phyloP scores from a whole-genome alignment of 2,888 invertebrate species.

The Phrixothrix hirtus region DNA sequence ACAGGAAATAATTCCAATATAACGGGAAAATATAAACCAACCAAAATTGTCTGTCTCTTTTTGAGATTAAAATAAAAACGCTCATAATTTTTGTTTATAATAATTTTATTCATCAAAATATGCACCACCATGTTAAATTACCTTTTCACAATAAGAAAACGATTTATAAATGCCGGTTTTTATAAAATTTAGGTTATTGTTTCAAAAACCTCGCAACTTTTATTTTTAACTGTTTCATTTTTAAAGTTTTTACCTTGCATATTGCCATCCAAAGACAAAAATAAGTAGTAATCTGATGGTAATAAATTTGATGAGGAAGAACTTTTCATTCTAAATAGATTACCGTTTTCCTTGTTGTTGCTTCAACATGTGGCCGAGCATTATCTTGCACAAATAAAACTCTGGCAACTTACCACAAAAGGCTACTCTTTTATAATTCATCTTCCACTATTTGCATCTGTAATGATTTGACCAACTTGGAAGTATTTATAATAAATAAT shows the following conservation, averaged over 20 bases:
- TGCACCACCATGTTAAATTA: not conserved
- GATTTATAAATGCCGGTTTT: not conserved
- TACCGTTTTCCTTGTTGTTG: not conserved
- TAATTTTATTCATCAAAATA: not conserved
- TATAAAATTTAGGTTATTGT: too few species aligned
- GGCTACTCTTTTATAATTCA: too few species aligned
- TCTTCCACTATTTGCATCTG: too few species aligned
- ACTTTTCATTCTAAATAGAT: not conserved
- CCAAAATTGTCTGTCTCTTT: not conserved
- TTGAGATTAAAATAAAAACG: not conserved
- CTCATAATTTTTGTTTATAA: not conserved
- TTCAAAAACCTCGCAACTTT: not conserved
- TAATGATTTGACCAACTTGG: not conserved
- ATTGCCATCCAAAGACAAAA: not conserved
- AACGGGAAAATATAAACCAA: too few species aligned
- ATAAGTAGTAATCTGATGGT: not conserved
- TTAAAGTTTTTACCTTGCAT: too few species aligned
- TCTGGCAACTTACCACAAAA: too few species aligned
- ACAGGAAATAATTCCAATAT: too few species aligned
- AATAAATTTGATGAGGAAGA: not conserved
- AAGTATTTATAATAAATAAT: not conserved
- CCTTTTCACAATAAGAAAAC: not conserved
- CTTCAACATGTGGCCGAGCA: not conserved
- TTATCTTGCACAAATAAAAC: not conserved
- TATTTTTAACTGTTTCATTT: not conserved